These are phyloP conservation scores for Ichneumoninae sp. DNA, from an alignment of 2,888 invertebrate species.

Conservation along the genomic window DNA sequence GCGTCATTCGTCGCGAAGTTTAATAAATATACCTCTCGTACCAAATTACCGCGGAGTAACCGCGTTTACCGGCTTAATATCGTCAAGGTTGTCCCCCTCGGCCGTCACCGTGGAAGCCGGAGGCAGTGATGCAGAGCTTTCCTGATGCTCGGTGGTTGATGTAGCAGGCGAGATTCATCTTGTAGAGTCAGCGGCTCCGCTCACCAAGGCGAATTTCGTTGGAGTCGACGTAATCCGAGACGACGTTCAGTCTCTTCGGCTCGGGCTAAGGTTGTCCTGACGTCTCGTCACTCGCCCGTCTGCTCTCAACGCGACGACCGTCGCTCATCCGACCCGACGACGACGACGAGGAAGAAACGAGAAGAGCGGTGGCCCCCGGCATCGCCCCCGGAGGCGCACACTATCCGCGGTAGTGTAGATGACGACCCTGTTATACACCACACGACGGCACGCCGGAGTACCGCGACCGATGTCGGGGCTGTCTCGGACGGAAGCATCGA, in stretches of 20 bases:
- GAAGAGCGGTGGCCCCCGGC: conserved; percentile 13
- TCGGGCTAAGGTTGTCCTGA: conserved; percentile 75
- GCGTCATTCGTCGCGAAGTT: not conserved
- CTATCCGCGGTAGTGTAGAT: conserved; percentile 19
- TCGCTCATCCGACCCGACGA: conserved; percentile 79
- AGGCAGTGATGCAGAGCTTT: conserved; percentile 40
- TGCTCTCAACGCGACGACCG: conserved; percentile 78
- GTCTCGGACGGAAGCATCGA: conserved; percentile 70
- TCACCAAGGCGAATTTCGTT: conserved; percentile 72
- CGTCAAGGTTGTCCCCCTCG: conserved; percentile 38
- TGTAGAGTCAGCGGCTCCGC: conserved; percentile 53
- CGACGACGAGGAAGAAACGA: conserved; percentile 63
- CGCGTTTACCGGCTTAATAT: conserved; percentile 30
- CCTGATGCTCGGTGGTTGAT: conserved; percentile 33
- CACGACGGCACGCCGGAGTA: not conserved
- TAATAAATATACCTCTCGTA: conserved; percentile 30
- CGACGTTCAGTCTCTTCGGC: conserved; percentile 76
- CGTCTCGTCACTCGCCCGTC: conserved; percentile 81
- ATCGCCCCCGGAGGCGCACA: conserved; percentile 24
- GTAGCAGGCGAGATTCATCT: conserved; percentile 63
- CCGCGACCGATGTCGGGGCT: conserved; percentile 19
- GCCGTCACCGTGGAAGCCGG: conserved; percentile 28
- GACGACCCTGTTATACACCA: not conserved
- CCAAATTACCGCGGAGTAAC: conserved; percentile 12
- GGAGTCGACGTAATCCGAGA: conserved; percentile 78